Conservation (phyloP, 2,797 vertebrate species). For the Nannoperca obscura region DNA sequence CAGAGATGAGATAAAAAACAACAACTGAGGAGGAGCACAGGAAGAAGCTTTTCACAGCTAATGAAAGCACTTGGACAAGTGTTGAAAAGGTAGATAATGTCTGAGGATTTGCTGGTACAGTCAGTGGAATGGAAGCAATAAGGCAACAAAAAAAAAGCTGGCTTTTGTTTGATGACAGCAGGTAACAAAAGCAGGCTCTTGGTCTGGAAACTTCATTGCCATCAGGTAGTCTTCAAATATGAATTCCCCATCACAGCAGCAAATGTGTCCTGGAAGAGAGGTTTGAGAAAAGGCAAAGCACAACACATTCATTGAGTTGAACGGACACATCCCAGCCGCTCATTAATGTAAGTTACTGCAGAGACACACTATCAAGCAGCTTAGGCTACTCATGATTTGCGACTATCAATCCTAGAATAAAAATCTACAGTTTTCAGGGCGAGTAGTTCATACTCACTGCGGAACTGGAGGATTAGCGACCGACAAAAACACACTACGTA, state of each 20-base stretch:
- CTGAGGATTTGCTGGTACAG: constrained; percentile 46
- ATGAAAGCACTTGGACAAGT: constrained; percentile 19
- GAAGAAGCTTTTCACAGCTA: constrained; percentile 24
- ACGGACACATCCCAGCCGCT: neutral
- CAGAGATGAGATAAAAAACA: constrained; percentile 12
- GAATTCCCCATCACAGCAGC: constrained; percentile 13
- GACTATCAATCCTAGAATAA: neutral
- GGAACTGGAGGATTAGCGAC: neutral
- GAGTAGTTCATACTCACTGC: constrained; percentile 24
- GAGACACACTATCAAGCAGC: constrained; percentile 18
- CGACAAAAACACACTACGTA: neutral
- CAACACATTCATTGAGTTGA: constrained; percentile 13
- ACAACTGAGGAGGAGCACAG: constrained; percentile 16
- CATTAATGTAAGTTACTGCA: constrained; percentile 1
- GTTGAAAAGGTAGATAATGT: constrained; percentile 27
- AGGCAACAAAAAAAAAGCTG: constrained; percentile 46
- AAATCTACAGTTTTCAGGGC: neutral
- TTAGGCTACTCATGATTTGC: neutral
- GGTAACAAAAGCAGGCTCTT: constrained; percentile 23
- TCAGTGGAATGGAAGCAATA: constrained; percentile 38
- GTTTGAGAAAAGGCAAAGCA: constrained; percentile 7
- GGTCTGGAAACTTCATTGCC: constrained; percentile 44
- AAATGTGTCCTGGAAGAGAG: constrained; percentile 54
- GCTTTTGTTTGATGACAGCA: constrained; percentile 35
- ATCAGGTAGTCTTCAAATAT: constrained; percentile 12